These are phyloP conservation scores for Tinamus major DNA, from an alignment of 2,797 vertebrate genomes.

Conservation along the genomic window DNA sequence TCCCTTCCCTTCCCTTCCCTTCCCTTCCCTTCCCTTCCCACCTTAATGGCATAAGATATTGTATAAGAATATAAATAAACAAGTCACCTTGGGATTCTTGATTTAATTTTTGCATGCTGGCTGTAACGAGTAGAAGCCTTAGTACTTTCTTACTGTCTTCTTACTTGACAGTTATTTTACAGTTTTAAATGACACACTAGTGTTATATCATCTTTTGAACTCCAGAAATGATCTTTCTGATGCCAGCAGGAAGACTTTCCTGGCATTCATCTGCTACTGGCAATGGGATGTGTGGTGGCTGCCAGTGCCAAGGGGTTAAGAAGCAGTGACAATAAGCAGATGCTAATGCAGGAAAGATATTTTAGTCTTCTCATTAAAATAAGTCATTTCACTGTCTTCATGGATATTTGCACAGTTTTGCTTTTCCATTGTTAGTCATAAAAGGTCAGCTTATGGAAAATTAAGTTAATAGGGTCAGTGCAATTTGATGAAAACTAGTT, in stretches of 20 bases:
- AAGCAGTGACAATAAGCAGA: constrained; percentile 75
- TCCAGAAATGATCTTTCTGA: constrained; percentile 37
- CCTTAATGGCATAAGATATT: not conserved
- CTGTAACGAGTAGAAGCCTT: not conserved
- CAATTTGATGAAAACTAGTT: constrained; percentile 83
- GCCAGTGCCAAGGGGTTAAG: constrained; percentile 75
- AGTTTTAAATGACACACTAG: constrained; percentile 34
- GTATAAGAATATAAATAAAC: constrained; percentile 20
- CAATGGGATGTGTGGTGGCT: not conserved
- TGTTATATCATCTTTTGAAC: constrained; percentile 12
- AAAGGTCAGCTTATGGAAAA: constrained; percentile 82
- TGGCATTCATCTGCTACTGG: constrained; percentile 2
- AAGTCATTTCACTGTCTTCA: constrained; percentile 83
- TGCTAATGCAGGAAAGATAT: constrained; percentile 78
- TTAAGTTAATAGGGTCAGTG: constrained; percentile 85
- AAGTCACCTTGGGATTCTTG: constrained; percentile 15
- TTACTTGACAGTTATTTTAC: constrained; percentile 41
- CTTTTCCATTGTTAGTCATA: constrained; percentile 81
- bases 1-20: too few species aligned
- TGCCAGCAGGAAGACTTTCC: constrained; percentile 38
- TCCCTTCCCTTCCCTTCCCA: not conserved
- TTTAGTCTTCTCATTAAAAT: constrained; percentile 82
- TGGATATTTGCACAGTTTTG: constrained; percentile 84
- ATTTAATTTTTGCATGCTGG: constrained; percentile 10
- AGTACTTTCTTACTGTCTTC: not conserved